phyloP scores from a whole-genome alignment of 1,140 invertebrate genomes.

The Dendroctonus valens region DNA sequence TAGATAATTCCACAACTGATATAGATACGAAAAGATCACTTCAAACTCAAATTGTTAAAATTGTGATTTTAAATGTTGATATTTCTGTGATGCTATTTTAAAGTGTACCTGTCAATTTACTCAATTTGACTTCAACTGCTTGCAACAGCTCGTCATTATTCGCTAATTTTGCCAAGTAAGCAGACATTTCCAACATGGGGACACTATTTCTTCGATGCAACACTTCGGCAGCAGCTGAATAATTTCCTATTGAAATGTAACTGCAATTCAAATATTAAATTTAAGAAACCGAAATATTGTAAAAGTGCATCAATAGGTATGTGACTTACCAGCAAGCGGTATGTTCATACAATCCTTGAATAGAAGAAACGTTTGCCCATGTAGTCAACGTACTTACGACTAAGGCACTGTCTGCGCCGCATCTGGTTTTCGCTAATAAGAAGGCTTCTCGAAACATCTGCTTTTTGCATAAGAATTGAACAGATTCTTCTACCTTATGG shows the following conservation, averaged over 20 bases:
- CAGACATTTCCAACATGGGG: slow-evolving; percentile 40
- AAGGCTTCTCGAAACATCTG: slow-evolving; percentile 63
- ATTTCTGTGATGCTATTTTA: neutral
- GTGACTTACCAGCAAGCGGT: slow-evolving; percentile 60
- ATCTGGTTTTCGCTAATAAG: slow-evolving; percentile 57
- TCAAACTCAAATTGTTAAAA: too few relatives aligned
- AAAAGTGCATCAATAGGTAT: slow-evolving; percentile 1
- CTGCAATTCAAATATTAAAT: slow-evolving; percentile 35
- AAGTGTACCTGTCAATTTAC: slow-evolving; percentile 6
- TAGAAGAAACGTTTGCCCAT: slow-evolving; percentile 54
- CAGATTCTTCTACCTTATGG: slow-evolving; percentile 62
- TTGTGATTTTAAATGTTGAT: too few relatives aligned
- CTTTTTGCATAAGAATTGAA: slow-evolving; percentile 56
- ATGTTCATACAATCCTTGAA: slow-evolving; percentile 56
- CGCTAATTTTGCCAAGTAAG: slow-evolving; percentile 39
- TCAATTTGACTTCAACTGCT: slow-evolving; percentile 25
- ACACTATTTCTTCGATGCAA: slow-evolving; percentile 41
- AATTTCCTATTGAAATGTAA: slow-evolving; percentile 41
- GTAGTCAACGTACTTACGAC: slow-evolving; percentile 53
- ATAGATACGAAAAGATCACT: too few relatives aligned
- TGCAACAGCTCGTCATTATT: slow-evolving; percentile 39
- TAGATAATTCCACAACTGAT: too few relatives aligned
- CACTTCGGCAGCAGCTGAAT: slow-evolving; percentile 43
- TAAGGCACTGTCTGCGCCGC: slow-evolving; percentile 55
- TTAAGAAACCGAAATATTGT: neutral